Evolutionary conservation across 2,888 invertebrate genomes (phyloP).

Genomic region (Aquatica leii): DNA sequence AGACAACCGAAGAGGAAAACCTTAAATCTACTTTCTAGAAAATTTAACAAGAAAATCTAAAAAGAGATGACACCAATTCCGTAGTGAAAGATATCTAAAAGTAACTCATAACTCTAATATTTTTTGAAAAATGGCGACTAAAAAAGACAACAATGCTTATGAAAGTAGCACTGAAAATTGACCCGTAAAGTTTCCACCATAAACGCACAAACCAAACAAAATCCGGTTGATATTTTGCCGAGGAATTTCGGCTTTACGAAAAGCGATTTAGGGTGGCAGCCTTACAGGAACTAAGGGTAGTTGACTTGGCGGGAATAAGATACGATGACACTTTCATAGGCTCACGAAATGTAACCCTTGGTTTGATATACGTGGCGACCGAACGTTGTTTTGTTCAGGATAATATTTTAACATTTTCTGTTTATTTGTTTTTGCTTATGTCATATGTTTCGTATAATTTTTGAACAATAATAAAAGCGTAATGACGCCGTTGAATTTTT

Average conservation of each 20-base stretch:
- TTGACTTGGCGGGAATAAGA: slow-evolving; percentile 44
- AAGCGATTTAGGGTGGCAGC: slow-evolving; percentile 38
- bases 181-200: slow-evolving; percentile 39
- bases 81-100: slow-evolving; percentile 13
- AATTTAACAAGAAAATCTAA: slow-evolving; percentile 19
- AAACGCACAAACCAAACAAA: slow-evolving; percentile 42
- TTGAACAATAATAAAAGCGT: not conserved
- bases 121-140: slow-evolving; percentile 30
- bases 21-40: slow-evolving; percentile 16
- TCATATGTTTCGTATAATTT: slow-evolving; percentile 17
- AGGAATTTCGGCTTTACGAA: slow-evolving; percentile 37
- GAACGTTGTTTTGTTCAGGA: slow-evolving; percentile 35
- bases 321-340: slow-evolving; percentile 46
- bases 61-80: slow-evolving; percentile 27
- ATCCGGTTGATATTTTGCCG: slow-evolving; percentile 40
- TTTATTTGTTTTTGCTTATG: slow-evolving; percentile 28
- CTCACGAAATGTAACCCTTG: slow-evolving; percentile 41
- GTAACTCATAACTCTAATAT: slow-evolving; percentile 38
- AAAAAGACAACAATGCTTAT: slow-evolving; percentile 34
- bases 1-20: slow-evolving; percentile 10
- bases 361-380: slow-evolving; percentile 38
- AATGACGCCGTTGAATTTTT: not conserved
- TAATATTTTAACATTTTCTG: slow-evolving; percentile 25
- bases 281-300: slow-evolving; percentile 42
- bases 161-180: slow-evolving; percentile 35